Base-by-base conservation (phyloP, 2,113 vertebrate species). In the Corythoichthys haematopterus region DNA sequence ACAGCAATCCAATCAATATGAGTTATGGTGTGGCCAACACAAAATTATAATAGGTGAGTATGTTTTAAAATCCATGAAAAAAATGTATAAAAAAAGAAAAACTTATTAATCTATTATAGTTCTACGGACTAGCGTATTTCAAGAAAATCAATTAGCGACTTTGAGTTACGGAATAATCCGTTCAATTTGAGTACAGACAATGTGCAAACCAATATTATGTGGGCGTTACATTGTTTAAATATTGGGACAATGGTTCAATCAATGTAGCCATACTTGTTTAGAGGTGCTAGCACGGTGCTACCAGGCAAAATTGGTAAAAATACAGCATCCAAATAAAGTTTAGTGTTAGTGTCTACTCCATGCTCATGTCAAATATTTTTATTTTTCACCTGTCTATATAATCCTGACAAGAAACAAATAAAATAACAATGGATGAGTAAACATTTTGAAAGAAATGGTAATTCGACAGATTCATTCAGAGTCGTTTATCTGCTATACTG, bases 11-110 rank as follows among this genome's bases (percentile, higher is more conserved):
- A 83, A 76, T 81, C 76, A 85, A 85, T 77, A 75, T 76, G 80
- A 79, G 77, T 80, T 85, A 81, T 77, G 70, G 77, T 87, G 72
- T 74, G 67, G 84, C 79, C 78, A 77, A 81, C 73, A 74, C 58
- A 81, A 0, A 64, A 85, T 84, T 80, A 33, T 76, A 80, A 83
- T 79, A 78, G 77, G 12, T 35, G 12, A 4, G 11, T 36, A 55
- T 55, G 9, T 12, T 33, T 55, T 8, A 55, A 11, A 8, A 55
- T 33, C 52, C 52, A 55, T n/a, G 8, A 46, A 11, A 52, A 52
- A 52, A 52, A 52, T 52, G 20, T 28, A 28, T 28, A 28, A 28
- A 0, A 28, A 28, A 28, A 28, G 20, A 28, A 52, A 9, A 3
- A 55, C 11, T 12, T n/a, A 3, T 55, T 55, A 10, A n/a, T 52